Conservation (phyloP, 2,888 invertebrate species). For the Macrophya annulata region DNA sequence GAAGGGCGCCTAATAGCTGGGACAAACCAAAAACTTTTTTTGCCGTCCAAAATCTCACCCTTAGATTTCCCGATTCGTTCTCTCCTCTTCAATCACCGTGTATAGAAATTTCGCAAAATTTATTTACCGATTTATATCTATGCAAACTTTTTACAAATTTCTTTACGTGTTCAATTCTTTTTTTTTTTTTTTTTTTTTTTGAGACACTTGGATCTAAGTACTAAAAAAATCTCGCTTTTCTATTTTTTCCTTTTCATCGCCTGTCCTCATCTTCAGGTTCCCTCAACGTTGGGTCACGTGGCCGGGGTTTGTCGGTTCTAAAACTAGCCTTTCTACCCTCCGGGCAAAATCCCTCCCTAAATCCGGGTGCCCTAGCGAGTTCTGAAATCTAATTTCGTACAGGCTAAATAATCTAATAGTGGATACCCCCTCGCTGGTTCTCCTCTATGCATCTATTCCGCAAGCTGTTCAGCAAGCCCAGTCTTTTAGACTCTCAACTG, state of each 20-base stretch:
- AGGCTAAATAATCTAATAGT: constrained; percentile 68
- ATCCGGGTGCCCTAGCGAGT: constrained; percentile 38
- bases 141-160: background rate
- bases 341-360: constrained; percentile 36
- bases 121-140: background rate
- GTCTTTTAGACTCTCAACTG: constrained; percentile 49
- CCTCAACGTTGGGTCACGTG: background rate
- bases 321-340: constrained; percentile 41
- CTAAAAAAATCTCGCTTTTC: background rate
- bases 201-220: background rate
- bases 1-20: constrained; percentile 39
- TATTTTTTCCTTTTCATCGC: background rate
- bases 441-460: constrained; percentile 60
- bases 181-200: background rate
- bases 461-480: constrained; percentile 55
- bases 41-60: background rate
- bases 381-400: constrained; percentile 65
- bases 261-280: too few relatives aligned
- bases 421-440: constrained; percentile 65
- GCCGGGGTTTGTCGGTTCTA: background rate
- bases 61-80: background rate
- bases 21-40: constrained; percentile 48
- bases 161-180: background rate
- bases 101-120: background rate
- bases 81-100: background rate